Conservation (phyloP, 2,797 vertebrate species). For the Cossypha dichroa region DNA sequence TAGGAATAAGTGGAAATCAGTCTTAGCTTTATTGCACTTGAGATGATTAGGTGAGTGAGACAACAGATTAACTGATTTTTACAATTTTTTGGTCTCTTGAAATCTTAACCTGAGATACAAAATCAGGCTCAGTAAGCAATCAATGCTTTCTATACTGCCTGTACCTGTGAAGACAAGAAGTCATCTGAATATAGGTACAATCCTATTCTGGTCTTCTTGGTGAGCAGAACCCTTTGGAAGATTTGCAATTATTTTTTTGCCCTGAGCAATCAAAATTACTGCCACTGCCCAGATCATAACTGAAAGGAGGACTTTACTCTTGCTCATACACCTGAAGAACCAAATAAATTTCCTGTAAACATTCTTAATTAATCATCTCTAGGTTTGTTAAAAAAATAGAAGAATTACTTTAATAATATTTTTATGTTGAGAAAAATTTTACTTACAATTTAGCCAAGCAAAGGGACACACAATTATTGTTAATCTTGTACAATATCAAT, state of each 20-base stretch:
- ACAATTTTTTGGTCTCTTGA: background rate
- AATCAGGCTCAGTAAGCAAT: background rate
- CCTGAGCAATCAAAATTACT: background rate
- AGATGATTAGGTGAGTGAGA: background rate
- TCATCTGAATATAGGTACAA: background rate
- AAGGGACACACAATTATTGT: background rate
- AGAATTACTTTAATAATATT: background rate
- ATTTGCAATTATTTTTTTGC: background rate
- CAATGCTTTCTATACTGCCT: background rate
- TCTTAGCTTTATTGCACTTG: background rate
- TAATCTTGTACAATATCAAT: background rate
- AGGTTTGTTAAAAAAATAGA: background rate
- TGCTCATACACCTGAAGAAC: background rate
- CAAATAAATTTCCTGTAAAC: background rate
- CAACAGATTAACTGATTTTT: background rate
- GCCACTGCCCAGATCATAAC: background rate
- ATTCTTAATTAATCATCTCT: background rate
- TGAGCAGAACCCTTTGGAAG: background rate
- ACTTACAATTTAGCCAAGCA: background rate
- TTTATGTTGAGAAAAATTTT: background rate
- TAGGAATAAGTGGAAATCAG: background rate
- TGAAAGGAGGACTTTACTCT: background rate
- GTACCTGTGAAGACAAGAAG: background rate
- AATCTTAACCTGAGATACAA: background rate
- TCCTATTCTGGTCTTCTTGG: background rate